phyloP scores from a whole-genome alignment of 2,888 invertebrate genomes.

The Phaonia tiefii region DNA sequence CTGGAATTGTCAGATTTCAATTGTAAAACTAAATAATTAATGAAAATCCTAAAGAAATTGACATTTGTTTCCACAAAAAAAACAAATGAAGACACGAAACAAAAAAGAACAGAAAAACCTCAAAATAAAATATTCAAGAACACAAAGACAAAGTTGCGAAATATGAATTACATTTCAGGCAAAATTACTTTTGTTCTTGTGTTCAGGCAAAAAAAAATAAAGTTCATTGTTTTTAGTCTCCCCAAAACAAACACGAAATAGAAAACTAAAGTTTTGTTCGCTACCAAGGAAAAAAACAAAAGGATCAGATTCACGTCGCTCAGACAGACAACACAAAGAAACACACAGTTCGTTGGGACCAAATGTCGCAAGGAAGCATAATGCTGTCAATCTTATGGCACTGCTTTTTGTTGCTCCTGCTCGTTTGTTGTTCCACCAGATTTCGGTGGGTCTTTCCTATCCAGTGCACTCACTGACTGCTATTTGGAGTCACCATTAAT shows the following conservation, averaged over 20 bases:
- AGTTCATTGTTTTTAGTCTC: constrained; percentile 12
- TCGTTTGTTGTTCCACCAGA: background rate
- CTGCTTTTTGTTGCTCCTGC: constrained; percentile 37
- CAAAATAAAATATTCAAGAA: constrained; percentile 2
- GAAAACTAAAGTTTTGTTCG: constrained; percentile 9
- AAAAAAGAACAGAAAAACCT: background rate
- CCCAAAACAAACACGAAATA: background rate
- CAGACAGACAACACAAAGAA: background rate
- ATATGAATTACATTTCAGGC: constrained; percentile 7
- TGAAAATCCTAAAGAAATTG: too few relatives aligned
- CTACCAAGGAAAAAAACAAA: background rate
- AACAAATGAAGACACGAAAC: too few relatives aligned
- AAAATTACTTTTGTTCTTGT: constrained; percentile 10
- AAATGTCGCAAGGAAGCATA: constrained; percentile 59
- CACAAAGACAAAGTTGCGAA: background rate
- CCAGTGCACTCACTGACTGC: background rate
- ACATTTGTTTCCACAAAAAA: too few relatives aligned
- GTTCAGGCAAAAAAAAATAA: background rate
- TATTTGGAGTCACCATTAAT: background rate
- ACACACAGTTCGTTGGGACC: constrained; percentile 45
- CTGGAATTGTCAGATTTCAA: too few relatives aligned
- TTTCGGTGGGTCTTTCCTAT: background rate
- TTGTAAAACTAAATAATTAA: too few relatives aligned
- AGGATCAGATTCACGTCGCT: too few relatives aligned
- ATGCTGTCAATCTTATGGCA: constrained; percentile 61